These are phyloP conservation scores for Macrocentrus cingulum DNA, from an alignment of 1,140 invertebrate genomes.

Conservation along the genomic window DNA sequence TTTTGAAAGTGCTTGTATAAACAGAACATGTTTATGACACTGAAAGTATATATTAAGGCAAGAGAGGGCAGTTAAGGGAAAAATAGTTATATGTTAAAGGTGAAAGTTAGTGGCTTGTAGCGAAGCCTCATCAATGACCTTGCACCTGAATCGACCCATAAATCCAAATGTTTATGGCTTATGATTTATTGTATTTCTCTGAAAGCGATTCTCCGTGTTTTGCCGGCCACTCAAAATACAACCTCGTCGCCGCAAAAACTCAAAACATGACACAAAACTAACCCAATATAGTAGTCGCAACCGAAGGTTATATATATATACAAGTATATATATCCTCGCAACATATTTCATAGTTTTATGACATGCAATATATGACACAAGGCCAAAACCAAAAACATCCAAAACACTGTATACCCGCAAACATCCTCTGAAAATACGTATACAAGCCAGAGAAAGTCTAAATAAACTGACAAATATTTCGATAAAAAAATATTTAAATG, in stretches of 20 bases:
- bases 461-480: conserved; percentile 3
- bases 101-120: no score
- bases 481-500: not conserved
- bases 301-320: not conserved
- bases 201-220: conserved; percentile 17
- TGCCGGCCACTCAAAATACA: conserved; percentile 33
- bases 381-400: no score
- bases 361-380: not conserved
- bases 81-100: no score
- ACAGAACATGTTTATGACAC: no score
- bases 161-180: conserved; percentile 42
- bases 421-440: no score
- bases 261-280: conserved; percentile 40
- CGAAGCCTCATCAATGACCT: not conserved
- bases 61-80: no score
- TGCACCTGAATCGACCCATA: conserved; percentile 36
- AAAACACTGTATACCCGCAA: no score
- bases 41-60: no score
- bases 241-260: conserved; percentile 34
- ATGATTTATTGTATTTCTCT: conserved; percentile 38
- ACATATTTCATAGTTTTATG: not conserved
- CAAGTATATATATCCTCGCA: not conserved
- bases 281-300: not conserved
- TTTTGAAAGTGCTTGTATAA: no score
- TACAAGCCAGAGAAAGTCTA: no score